phyloP scores from a whole-genome alignment of 2,113 vertebrate genomes.

The Meriones unguiculatus region DNA sequence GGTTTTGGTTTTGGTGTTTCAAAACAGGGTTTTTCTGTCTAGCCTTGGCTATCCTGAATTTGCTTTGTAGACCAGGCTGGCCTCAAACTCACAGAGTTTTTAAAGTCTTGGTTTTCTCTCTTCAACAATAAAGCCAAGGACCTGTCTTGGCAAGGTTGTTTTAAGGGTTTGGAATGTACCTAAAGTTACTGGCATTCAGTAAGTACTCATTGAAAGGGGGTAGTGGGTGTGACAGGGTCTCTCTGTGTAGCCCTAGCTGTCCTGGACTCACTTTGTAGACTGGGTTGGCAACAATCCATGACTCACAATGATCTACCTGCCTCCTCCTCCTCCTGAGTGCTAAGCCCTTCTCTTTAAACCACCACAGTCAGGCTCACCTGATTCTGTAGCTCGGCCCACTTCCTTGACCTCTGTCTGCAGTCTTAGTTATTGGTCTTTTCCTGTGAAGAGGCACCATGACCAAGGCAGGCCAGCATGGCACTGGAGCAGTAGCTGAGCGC shows the following conservation, averaged over 20 bases:
- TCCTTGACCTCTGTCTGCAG: not conserved
- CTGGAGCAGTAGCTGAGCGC: not conserved
- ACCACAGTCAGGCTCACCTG: not conserved
- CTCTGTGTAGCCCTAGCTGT: not conserved
- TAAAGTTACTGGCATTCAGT: not conserved
- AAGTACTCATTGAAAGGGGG: not conserved
- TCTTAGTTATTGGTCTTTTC: not conserved
- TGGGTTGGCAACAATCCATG: no score
- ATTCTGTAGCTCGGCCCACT: not conserved
- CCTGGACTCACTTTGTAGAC: no score
- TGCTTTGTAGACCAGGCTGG: no score
- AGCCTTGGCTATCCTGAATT: no score
- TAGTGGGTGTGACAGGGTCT: not conserved
- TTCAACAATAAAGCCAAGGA: not conserved
- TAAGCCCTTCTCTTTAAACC: not conserved
- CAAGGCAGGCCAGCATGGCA: not conserved
- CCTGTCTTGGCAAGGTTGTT: not conserved
- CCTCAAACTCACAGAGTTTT: no score
- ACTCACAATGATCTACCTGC: no score
- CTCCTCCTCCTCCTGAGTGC: not conserved
- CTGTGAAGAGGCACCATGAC: not conserved
- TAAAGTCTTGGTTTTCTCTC: not conserved
- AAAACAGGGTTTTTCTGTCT: no score
- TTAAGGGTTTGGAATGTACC: not conserved
- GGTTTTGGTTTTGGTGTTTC: not conserved